Conservation (phyloP, 2,113 vertebrate genomes). For the Condylura cristata region DNA sequence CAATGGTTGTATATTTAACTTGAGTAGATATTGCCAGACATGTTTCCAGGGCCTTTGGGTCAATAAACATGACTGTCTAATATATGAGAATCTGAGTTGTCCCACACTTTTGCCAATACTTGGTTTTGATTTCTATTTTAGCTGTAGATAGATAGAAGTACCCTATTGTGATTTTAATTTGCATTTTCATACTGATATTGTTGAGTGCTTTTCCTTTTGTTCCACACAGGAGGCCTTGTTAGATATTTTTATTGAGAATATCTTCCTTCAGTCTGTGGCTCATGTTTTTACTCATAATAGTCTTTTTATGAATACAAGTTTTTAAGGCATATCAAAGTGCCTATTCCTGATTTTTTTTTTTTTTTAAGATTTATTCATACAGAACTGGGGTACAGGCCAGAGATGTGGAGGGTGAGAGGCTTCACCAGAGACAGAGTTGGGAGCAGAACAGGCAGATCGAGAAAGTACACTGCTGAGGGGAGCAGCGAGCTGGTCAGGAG, state of each 20-base stretch:
- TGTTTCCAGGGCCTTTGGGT: not conserved
- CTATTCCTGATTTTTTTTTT: no score
- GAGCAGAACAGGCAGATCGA: no score
- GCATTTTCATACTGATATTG: no score
- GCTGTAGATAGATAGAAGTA: not conserved
- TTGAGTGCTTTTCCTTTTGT: not conserved
- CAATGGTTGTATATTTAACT: not conserved
- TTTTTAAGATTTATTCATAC: no score
- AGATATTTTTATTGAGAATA: conserved; percentile 11
- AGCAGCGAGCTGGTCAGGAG: no score
- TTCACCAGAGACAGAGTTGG: no score
- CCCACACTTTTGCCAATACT: not conserved
- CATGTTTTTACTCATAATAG: not conserved
- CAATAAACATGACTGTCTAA: not conserved
- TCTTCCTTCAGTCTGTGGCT: not conserved
- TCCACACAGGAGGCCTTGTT: not conserved
- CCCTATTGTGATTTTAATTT: not conserved
- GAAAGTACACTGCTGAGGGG: no score
- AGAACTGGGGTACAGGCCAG: no score
- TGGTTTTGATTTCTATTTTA: conserved; percentile 28
- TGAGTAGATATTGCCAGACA: not conserved
- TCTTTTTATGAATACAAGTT: no score
- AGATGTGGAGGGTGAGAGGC: no score
- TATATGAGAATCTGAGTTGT: not conserved
- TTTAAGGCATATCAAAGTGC: no score